phyloP scores from a whole-genome alignment of 2,888 invertebrate species.

The Polia nebulosa region DNA sequence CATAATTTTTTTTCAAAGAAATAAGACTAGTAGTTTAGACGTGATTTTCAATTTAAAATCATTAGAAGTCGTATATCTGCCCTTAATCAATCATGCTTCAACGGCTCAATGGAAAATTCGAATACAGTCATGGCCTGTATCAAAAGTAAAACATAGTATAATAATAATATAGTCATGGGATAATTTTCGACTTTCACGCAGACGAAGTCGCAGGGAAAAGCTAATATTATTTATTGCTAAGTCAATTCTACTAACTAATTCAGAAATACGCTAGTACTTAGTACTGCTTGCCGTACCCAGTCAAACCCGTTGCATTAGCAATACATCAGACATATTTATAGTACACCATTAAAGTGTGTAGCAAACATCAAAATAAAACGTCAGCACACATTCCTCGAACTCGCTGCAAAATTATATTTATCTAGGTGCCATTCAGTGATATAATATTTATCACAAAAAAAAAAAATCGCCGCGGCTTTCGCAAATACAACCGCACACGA shows the following conservation, averaged over 20 bases:
- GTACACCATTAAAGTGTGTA: conserved; percentile 28
- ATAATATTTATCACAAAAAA: conserved; percentile 50
- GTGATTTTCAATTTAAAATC: too few relatives aligned
- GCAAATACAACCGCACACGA: conserved; percentile 62
- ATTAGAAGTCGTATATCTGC: too few relatives aligned
- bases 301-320: conserved; percentile 35
- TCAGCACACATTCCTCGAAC: conserved; percentile 35
- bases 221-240: neutral
- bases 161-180: too few relatives aligned
- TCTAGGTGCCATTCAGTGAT: conserved; percentile 55
- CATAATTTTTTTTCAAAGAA: too few relatives aligned
- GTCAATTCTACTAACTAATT: neutral
- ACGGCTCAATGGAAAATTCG: neutral
- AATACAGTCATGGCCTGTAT: neutral
- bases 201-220: neutral
- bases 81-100: too few relatives aligned
- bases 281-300: conserved; percentile 7
- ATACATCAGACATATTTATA: conserved; percentile 38
- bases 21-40: too few relatives aligned
- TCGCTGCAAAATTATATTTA: conserved; percentile 38
- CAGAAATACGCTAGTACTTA: conserved; percentile 12
- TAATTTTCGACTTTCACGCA: neutral
- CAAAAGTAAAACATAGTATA: neutral
- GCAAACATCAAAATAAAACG: conserved; percentile 50
- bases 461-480: conserved; percentile 55